phyloP scores from a whole-genome alignment of 1,140 invertebrate species.

The Caenorhabditis latens region DNA sequence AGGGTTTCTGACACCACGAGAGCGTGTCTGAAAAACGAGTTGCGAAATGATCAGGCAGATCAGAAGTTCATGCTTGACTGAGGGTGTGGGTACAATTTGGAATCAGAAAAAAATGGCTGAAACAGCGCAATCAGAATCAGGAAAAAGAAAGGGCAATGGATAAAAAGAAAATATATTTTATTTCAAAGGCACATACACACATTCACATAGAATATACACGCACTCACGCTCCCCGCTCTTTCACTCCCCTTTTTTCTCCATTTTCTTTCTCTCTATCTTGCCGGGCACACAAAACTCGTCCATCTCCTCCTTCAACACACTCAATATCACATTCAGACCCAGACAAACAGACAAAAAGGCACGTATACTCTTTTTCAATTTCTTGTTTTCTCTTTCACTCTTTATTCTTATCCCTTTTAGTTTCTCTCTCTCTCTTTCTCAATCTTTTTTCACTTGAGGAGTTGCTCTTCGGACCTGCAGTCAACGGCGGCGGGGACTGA shows the following conservation, averaged over 20 bases:
- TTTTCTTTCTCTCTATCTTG: neutral
- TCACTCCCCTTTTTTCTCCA: neutral
- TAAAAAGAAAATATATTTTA: constrained; percentile 39
- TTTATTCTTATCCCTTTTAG: constrained; percentile 9
- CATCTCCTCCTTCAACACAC: constrained; percentile 25
- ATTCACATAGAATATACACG: constrained; percentile 25
- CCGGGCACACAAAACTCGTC: neutral
- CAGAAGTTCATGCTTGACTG: neutral
- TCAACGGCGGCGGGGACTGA: neutral
- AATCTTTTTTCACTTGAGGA: constrained; percentile 52
- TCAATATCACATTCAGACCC: neutral
- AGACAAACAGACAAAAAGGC: constrained; percentile 41
- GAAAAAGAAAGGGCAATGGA: too few relatives aligned
- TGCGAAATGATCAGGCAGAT: neutral
- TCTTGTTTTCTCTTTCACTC: constrained; percentile 14
- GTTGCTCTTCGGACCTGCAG: constrained; percentile 51
- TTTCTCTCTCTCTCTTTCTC: neutral
- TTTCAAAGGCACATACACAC: constrained; percentile 43
- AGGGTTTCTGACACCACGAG: neutral
- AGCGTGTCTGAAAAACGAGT: neutral
- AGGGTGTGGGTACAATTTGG: neutral
- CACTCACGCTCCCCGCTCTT: constrained; percentile 22
- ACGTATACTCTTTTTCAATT: neutral
- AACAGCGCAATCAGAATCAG: neutral
- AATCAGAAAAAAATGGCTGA: neutral